Percentiles rank a stretch among this genome's conserved stretches.
Evolutionary conservation across 2,797 vertebrate species (phyloP).

Genomic region (Pempheris klunzingeri): DNA sequence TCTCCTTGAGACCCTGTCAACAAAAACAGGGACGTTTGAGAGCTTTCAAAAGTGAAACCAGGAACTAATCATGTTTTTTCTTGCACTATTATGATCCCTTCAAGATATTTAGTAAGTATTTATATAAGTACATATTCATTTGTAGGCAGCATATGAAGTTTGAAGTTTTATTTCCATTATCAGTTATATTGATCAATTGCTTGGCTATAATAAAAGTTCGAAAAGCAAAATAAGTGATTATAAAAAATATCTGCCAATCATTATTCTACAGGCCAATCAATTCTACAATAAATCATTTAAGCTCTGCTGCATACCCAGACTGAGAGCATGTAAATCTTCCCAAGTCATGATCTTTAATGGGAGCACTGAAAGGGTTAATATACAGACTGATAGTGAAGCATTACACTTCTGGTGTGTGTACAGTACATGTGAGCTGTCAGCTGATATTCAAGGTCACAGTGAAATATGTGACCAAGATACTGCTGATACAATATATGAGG

Average conservation of each 20-base stretch:
- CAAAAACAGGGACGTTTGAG: not conserved
- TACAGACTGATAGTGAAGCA: not conserved
- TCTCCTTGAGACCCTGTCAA: not conserved
- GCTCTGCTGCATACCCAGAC: not conserved
- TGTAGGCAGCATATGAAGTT: no score
- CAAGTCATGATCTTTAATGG: not conserved
- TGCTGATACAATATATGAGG: conserved; percentile 35
- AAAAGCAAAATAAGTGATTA: no score
- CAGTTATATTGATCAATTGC: no score
- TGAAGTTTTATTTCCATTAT: no score
- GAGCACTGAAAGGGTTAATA: conserved; percentile 21
- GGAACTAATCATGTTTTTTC: not conserved
- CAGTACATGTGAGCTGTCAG: conserved; percentile 32
- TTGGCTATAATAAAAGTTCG: no score
- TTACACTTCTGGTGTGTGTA: conserved; percentile 1
- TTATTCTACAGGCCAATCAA: not conserved
- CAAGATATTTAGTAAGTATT: not conserved
- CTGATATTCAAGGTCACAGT: conserved; percentile 54
- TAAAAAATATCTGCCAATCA: not conserved
- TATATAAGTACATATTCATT: no score
- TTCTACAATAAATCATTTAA: not conserved
- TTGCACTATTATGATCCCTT: not conserved
- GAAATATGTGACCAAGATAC: conserved; percentile 45
- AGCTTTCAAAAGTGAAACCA: not conserved
- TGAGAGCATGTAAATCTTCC: not conserved